Percentiles rank a stretch among this genome's conserved stretches.
phyloP scores from a whole-genome alignment of 92 coral and sea anemone species.

The Actinernus sp. region DNA sequence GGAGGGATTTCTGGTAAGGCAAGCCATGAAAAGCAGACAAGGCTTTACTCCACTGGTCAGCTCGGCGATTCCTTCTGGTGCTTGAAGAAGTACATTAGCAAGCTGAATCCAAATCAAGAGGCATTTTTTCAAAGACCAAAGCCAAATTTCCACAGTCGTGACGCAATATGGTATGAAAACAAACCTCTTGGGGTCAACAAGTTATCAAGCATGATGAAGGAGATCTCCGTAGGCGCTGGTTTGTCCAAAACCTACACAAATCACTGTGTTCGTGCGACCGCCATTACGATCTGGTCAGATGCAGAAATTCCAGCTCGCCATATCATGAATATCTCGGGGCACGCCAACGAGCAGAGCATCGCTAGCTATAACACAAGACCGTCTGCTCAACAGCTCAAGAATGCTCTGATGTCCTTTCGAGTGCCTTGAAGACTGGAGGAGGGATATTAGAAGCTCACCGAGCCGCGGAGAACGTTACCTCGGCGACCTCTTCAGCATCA shows the following conservation, averaged over 20 bases:
- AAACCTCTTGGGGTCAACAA: conserved; percentile 27
- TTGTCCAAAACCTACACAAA: conserved; percentile 42
- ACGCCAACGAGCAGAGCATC: conserved; percentile 40
- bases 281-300: conserved; percentile 46
- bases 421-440: conserved; percentile 12
- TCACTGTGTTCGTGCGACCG: conserved; percentile 46
- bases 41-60: too few relatives aligned
- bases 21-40: too few relatives aligned
- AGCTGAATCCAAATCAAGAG: too few relatives aligned
- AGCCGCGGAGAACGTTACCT: neutral
- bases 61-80: too few relatives aligned
- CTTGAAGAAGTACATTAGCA: too few relatives aligned
- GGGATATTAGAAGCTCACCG: conserved; percentile 7
- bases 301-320: conserved; percentile 26
- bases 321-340: conserved; percentile 41
- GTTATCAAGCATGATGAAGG: conserved; percentile 4
- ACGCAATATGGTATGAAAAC: conserved; percentile 31
- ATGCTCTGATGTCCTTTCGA: conserved; percentile 36
- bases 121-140: too few relatives aligned
- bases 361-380: conserved; percentile 35
- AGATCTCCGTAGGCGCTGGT: conserved; percentile 28
- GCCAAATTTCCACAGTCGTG: too few relatives aligned
- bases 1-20: too few relatives aligned
- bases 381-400: conserved; percentile 30
- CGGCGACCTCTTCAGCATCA: neutral